These are phyloP conservation scores for Miltochrista miniata DNA, from an alignment of 2,888 invertebrate species.

Conservation along the genomic window DNA sequence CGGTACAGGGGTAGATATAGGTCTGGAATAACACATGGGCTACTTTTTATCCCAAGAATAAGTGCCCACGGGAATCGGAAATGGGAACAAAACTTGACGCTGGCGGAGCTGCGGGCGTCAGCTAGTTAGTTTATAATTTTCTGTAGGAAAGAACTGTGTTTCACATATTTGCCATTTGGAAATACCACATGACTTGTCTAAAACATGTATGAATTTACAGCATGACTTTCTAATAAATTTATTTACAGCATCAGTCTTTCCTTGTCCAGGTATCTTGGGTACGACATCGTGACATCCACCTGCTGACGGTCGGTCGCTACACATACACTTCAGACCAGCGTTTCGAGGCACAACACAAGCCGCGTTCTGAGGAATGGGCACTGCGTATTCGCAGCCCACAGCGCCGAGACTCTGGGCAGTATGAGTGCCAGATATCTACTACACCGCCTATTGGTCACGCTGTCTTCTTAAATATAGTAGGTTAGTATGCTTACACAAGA, in stretches of 20 bases:
- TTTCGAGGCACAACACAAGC: conserved; percentile 91
- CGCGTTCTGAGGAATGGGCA: conserved; percentile 95
- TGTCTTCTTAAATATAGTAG: conserved; percentile 91
- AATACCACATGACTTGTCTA: too few relatives aligned
- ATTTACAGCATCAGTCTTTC: background rate
- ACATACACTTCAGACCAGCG: conserved; percentile 93
- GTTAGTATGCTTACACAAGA: conserved; percentile 78
- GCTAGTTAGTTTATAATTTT: too few relatives aligned
- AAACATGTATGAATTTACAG: too few relatives aligned
- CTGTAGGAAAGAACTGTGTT: too few relatives aligned
- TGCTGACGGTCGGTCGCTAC: conserved; percentile 94
- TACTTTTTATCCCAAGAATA: too few relatives aligned
- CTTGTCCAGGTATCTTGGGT: conserved; percentile 93
- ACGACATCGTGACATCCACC: conserved; percentile 94
- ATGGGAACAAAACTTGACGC: too few relatives aligned
- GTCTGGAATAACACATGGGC: too few relatives aligned
- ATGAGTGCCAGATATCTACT: conserved; percentile 96
- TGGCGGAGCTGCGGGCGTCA: too few relatives aligned
- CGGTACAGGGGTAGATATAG: too few relatives aligned
- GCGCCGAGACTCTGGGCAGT: conserved; percentile 93
- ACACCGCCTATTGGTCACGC: conserved; percentile 94
- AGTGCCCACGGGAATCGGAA: too few relatives aligned
- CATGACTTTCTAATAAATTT: too few relatives aligned
- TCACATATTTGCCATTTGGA: too few relatives aligned
- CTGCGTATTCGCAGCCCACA: conserved; percentile 86